Percentiles rank a stretch among this genome's conserved stretches.
phyloP scores from a whole-genome alignment of 1,140 invertebrate species.

The Eurosta solidaginis region DNA sequence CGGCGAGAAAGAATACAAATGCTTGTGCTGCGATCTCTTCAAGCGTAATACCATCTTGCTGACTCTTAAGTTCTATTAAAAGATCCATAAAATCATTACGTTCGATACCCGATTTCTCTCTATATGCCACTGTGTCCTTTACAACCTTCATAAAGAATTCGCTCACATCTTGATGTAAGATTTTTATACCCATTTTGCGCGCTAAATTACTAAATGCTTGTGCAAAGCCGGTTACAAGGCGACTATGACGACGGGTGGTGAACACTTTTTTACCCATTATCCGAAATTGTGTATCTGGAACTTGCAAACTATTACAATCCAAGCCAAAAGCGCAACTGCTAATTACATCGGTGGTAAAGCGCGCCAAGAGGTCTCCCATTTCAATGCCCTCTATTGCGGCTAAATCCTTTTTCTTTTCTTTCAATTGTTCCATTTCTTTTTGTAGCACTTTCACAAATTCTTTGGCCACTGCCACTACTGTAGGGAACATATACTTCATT shows the following conservation, averaged over 20 bases:
- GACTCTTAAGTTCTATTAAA: slow-evolving; percentile 53
- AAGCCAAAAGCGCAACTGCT: slow-evolving; percentile 45
- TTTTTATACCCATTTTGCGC: slow-evolving; percentile 40
- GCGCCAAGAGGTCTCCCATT: slow-evolving; percentile 58
- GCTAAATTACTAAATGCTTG: slow-evolving; percentile 45
- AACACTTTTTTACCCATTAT: slow-evolving; percentile 54
- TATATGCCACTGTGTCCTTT: slow-evolving; percentile 54
- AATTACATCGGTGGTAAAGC: slow-evolving; percentile 69
- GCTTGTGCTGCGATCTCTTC: slow-evolving; percentile 56
- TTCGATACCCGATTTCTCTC: slow-evolving; percentile 52
- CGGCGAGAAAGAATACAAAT: slow-evolving; percentile 64
- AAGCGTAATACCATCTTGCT: slow-evolving; percentile 38
- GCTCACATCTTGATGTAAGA: slow-evolving; percentile 48
- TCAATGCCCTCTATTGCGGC: slow-evolving; percentile 44
- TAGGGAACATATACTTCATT: slow-evolving; percentile 64
- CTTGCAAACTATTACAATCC: slow-evolving; percentile 20
- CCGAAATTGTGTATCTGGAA: slow-evolving; percentile 62
- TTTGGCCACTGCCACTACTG: slow-evolving; percentile 51
- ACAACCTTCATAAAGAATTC: slow-evolving; percentile 58
- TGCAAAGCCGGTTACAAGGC: slow-evolving; percentile 43
- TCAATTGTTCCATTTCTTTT: slow-evolving; percentile 33
- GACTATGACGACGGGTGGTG: slow-evolving; percentile 34
- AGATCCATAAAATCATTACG: slow-evolving; percentile 61
- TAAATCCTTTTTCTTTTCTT: slow-evolving; percentile 39
- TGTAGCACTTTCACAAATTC: slow-evolving; percentile 51